phyloP scores from a whole-genome alignment of 2,797 vertebrate species.

The Sebastolobus alascanus region DNA sequence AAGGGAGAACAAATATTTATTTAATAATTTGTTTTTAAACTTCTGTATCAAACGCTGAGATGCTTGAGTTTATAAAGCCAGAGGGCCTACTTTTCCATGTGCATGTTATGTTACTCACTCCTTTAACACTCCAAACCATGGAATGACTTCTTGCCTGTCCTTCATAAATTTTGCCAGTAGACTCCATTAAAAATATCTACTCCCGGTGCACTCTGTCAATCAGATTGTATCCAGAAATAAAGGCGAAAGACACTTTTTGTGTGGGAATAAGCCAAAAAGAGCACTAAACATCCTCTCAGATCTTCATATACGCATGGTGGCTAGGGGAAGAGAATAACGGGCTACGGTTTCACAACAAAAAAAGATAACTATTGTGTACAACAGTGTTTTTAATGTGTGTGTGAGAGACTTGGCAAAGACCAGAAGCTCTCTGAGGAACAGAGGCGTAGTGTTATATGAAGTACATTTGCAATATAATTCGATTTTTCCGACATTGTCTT shows the following conservation, averaged over 20 bases:
- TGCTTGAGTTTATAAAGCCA: conserved; percentile 42
- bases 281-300: conserved; percentile 8
- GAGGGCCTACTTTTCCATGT: conserved; percentile 17
- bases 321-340: conserved; percentile 1
- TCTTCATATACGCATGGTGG: conserved; percentile 42
- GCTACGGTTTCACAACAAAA: conserved; percentile 32
- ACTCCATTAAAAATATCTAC: background rate
- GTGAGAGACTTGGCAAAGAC: conserved; percentile 40
- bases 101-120: conserved; percentile 9
- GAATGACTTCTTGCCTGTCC: conserved; percentile 37
- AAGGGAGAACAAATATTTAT: conserved; percentile 62
- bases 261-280: conserved; percentile 4
- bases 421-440: conserved; percentile 45
- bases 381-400: conserved; percentile 49
- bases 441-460: conserved; percentile 71
- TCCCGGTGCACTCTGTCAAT: conserved; percentile 27
- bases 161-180: conserved; percentile 45
- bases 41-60: conserved; percentile 42
- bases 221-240: conserved; percentile 12
- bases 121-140: conserved; percentile 17
- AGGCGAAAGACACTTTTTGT: background rate
- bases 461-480: conserved; percentile 51
- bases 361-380: conserved; percentile 35
- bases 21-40: conserved; percentile 54
- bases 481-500: conserved; percentile 47